Percentiles rank a stretch among this genome's conserved stretches.
phyloP scores from a whole-genome alignment of 2,797 vertebrate species.

The Micropoecilia bifurca region DNA sequence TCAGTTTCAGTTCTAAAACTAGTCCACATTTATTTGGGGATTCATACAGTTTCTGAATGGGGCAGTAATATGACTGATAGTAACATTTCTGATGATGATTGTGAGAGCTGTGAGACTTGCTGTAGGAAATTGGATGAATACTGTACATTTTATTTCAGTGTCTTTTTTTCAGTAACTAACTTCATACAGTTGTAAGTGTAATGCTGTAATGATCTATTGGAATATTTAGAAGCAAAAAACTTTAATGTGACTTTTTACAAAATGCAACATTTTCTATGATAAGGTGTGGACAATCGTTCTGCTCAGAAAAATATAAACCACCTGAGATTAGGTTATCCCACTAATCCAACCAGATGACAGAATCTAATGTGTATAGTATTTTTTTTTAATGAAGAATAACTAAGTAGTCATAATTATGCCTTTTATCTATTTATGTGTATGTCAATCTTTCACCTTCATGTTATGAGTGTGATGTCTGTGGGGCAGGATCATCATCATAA shows the following conservation, averaged over 20 bases:
- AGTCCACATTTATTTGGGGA: not conserved
- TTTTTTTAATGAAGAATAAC: not conserved
- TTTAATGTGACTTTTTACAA: not conserved
- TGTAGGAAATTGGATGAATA: not conserved
- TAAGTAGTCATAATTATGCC: no score
- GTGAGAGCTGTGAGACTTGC: not conserved
- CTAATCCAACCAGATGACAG: not conserved
- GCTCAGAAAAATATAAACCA: not conserved
- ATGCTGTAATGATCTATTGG: not conserved
- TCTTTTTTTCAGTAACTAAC: not conserved
- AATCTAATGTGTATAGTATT: not conserved
- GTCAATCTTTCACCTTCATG: no score
- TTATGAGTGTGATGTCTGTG: no score
- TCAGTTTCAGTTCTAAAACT: not conserved
- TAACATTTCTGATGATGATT: not conserved
- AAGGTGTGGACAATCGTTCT: not conserved
- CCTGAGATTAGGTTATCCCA: not conserved
- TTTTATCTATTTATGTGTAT: no score
- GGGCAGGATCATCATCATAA: no score
- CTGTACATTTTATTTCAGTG: not conserved
- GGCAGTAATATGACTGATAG: not conserved
- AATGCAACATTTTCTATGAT: not conserved
- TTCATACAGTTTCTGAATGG: not conserved
- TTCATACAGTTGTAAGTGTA: not conserved
- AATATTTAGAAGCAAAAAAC: not conserved